Conservation (phyloP, 2,113 vertebrate genomes). For the Rhea pennata region DNA sequence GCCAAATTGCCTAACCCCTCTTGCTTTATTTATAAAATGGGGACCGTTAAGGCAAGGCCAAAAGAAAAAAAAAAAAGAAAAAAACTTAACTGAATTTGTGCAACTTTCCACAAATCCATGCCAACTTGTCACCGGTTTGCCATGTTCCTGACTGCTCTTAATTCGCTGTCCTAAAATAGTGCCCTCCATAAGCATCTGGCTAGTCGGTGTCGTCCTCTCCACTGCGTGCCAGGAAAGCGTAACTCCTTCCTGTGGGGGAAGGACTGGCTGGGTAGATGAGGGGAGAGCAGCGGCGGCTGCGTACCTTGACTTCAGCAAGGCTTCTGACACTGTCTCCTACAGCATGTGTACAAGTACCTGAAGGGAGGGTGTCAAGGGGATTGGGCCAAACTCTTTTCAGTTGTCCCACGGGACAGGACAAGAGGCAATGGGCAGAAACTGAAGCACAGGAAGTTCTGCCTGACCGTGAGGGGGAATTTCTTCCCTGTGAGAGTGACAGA, state of each 20-base stretch:
- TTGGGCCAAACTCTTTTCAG: too few species aligned
- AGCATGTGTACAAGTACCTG: too few species aligned
- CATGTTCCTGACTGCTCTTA: conserved; percentile 66
- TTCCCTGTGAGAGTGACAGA: too few species aligned
- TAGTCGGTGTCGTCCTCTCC: neutral
- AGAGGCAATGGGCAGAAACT: too few species aligned
- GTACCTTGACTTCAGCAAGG: too few species aligned
- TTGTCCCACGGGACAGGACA: too few species aligned
- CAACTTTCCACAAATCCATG: conserved; percentile 70
- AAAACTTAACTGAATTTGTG: conserved; percentile 66
- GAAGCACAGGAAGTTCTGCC: too few species aligned
- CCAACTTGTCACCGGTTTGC: conserved; percentile 60
- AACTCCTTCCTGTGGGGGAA: neutral
- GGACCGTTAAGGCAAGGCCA: conserved; percentile 56
- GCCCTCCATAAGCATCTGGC: neutral
- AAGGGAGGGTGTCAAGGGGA: too few species aligned
- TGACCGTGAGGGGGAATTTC: too few species aligned
- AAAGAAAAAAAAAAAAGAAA: neutral
- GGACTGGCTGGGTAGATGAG: too few species aligned
- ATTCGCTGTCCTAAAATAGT: conserved; percentile 59
- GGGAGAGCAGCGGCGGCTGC: too few species aligned
- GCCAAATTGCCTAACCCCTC: conserved; percentile 44
- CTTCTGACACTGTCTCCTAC: too few species aligned
- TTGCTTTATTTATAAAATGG: conserved; percentile 62
- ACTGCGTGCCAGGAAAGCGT: conserved; percentile 18